phyloP scores from a whole-genome alignment of 2,797 vertebrate genomes.

The Poecile montanus region DNA sequence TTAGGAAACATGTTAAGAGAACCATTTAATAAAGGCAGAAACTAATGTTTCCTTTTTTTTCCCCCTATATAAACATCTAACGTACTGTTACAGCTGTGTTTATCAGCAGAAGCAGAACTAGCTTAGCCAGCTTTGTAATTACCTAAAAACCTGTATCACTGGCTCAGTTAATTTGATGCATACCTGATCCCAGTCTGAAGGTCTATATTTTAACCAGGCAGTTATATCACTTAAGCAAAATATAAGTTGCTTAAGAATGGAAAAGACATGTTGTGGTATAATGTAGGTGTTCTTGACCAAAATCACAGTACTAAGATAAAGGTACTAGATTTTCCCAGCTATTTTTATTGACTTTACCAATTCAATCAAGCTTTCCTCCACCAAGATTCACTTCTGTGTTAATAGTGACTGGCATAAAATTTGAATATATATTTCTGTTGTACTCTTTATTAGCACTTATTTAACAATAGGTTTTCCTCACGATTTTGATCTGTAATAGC shows the following conservation, averaged over 20 bases:
- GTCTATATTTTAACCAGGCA: neutral
- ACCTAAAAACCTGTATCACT: neutral
- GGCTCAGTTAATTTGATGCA: neutral
- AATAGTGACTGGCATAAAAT: neutral
- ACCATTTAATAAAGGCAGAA: neutral
- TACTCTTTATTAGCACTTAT: neutral
- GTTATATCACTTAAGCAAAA: neutral
- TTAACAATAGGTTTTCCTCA: neutral
- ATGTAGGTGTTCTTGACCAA: neutral
- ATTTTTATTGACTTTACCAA: neutral
- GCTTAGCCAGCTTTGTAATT: neutral
- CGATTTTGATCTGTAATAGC: neutral
- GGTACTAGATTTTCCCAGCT: neutral
- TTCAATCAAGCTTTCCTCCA: neutral
- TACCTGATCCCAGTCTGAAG: neutral
- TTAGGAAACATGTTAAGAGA: neutral
- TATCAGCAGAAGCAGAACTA: neutral
- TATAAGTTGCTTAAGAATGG: neutral
- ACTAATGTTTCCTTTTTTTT: neutral
- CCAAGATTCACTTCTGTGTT: neutral
- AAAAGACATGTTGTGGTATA: neutral
- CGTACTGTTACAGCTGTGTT: neutral
- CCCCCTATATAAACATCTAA: neutral
- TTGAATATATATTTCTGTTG: neutral
- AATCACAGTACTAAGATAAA: neutral